Base-by-base conservation (phyloP, 2,113 vertebrate species). In the Podarcis muralis region DNA sequence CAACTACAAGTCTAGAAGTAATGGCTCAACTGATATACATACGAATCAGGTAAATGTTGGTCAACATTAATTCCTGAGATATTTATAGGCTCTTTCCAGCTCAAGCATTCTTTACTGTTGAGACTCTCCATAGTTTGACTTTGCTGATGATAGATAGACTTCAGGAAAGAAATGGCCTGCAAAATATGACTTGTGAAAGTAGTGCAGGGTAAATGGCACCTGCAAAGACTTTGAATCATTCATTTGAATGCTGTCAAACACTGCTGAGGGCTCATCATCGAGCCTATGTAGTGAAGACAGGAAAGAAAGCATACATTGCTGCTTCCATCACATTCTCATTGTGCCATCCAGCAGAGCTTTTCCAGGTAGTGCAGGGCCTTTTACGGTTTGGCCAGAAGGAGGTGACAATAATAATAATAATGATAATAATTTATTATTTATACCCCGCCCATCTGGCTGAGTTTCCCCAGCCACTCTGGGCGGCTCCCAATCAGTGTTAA, bases 1-100 rank as follows among this genome's bases (percentile, higher is more conserved):
- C 95, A 99, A 98, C 96, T 98, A 98, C 93, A 97, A 96, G 85
- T 97, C 98, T 82, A 97, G 97, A 95, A 99, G 98, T 96, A 98
- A 98, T 35, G 98, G 98, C 83, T 99, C 99, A 40, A 99, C 98
- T 79, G 99, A 99, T 94, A 98, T 99, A 92, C 98, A 98, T 93
- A 99, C 98, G 83, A 99, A 99, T 96, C 98, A 99, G 98, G 99
- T 99, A 97, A 94, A 93, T 91, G 25, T 77, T 81, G 84, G 8
- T 86, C 74, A 86, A 82, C 16, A 32, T 4, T 43, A 74, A 16
- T 43, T 68, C 48, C 48, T 53, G 48, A 53, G 48, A 12, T 53
- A 25, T 18, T 43, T 32, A 3, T 35, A 53, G 20, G 18, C 30
- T 11, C 23, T 75, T 75, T 59, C n/a, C 59, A 25, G 11, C 20